phyloP scores from a whole-genome alignment of 2,113 vertebrate genomes.

The Phycodurus eques region DNA sequence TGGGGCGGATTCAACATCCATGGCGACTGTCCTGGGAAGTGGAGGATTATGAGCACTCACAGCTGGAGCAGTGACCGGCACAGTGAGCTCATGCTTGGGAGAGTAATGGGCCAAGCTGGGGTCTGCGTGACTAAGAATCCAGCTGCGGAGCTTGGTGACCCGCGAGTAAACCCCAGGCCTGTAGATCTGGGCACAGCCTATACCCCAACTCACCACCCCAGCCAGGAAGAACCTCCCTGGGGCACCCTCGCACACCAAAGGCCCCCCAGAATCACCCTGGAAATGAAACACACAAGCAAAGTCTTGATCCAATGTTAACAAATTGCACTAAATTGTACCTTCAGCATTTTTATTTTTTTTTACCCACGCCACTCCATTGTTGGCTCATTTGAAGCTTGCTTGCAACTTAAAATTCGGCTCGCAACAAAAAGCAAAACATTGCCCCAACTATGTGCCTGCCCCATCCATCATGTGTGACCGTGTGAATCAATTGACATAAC shows the following conservation, averaged over 20 bases:
- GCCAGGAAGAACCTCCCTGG: slow-evolving; percentile 89
- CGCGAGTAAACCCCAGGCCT: slow-evolving; percentile 88
- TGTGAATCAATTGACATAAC: too few relatives aligned
- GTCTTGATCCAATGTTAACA: neutral
- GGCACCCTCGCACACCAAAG: slow-evolving; percentile 87
- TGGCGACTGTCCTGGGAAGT: slow-evolving; percentile 4
- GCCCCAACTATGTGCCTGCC: too few relatives aligned
- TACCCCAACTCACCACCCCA: slow-evolving; percentile 94
- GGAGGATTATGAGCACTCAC: neutral
- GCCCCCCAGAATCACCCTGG: slow-evolving; percentile 95
- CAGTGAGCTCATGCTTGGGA: neutral
- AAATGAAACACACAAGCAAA: slow-evolving; percentile 16
- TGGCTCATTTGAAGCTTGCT: too few relatives aligned
- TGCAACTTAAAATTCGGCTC: too few relatives aligned
- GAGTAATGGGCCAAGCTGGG: slow-evolving; percentile 19
- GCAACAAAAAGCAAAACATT: too few relatives aligned
- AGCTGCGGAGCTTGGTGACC: slow-evolving; percentile 83
- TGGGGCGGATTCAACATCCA: neutral
- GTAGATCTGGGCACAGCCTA: slow-evolving; percentile 87
- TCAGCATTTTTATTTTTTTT: too few relatives aligned
- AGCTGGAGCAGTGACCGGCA: slow-evolving; percentile 4
- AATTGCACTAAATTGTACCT: too few relatives aligned
- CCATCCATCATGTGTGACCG: too few relatives aligned
- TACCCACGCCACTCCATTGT: too few relatives aligned
- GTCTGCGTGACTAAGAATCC: slow-evolving; percentile 77